Evolutionary conservation across 1,140 invertebrate genomes (phyloP), one percentile per base, ranked within the genome.

Genomic region (Mycetomoellerius zeteki): DNA sequence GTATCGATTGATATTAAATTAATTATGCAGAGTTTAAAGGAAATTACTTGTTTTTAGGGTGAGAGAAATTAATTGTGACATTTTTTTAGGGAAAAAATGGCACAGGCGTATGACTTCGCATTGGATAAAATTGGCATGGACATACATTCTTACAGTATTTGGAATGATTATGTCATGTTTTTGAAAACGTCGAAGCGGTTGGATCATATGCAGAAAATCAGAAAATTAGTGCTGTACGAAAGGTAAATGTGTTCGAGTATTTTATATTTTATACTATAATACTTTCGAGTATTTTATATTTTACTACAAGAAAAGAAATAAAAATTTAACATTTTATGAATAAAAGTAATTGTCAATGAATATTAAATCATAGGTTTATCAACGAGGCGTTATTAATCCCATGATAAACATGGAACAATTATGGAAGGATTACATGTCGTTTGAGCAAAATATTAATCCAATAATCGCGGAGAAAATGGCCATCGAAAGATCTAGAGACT

Each of bases 181-280:
- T 95, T 99, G n/a, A 99, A 99, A 97, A 97, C 86, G 99, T 99
- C 0, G 99, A 99, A 92, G 99, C 99, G 19, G 97, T 99, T 3
- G 99, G 99, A 6, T 99, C 99, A 8, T 99, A 99, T 96, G 99
- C 99, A 0, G 99, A 99, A 95, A 99, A 99, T 95, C 99, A 99
- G 96, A 99, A 99, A 95, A 99, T 99, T 67, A 99, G 98, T 67
- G 99, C 99, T 21, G 98, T 99, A 5, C 96, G 99, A 71, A 99
- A 99, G 96, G 98, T 99, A 93, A 93, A 21, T 60, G 52, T 27
- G 24, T 65, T 80, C 0, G 12, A 37, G 4, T 50, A 16, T 27
- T 73, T 0, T 21, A 60, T 1, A 37, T 54, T 27, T 47, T 43
- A 50, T 54, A 56, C n/a, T 16, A 30, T 27, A 50, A 21, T 60